Evolutionary conservation across 2,888 invertebrate genomes (phyloP), one percentile per base, ranked within the genome.

Genomic region (Odontothrips loti): DNA sequence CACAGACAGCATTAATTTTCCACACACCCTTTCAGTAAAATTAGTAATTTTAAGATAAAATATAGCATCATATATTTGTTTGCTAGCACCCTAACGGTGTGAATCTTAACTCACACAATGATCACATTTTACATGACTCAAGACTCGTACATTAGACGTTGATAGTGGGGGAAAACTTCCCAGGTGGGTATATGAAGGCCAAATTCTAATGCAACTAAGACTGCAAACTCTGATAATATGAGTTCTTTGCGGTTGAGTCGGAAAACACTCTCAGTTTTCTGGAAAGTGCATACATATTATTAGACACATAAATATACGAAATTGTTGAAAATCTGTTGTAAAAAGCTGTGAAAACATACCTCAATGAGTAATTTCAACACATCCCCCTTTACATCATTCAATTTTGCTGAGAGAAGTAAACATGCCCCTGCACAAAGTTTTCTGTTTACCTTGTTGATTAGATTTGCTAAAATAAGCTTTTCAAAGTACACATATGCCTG

Each of bases 401-500:
- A 91, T 89, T 99, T 99, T 68, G 98, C 97, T 63, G 98, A 96
- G 20, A 99, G 89, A 82, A 99, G 89, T 81, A 99, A 90, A 87
- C 98, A 97, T 20, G 98, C 97, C 75, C 97, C 98, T 23, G 98
- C 98, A 87, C 97, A 97, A 82, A 97, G 89, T 88, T 98, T 99
- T 79, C 99, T 91, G 87, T 99, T 99, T 86, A 93, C 93, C 88
- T 99, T 99, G 86, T 96, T 97, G 80, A 99, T 96, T 82, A 97
- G 89, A 86, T 95, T 94, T 84, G 95, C 94, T 80, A 98, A 90
- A 84, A 99, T 97, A 81, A 99, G 89, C 87, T 97, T 97, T 87
- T 99, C 99, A 88, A 98, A 99, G 88, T 97, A 99, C n/a, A 98
- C 98, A 86, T 97, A 98, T 0, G 98, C 95, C 87, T 97, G 97